These are phyloP conservation scores for Eupithecia pulchellata DNA, from an alignment of 2,888 invertebrate genomes.

Conservation along the genomic window DNA sequence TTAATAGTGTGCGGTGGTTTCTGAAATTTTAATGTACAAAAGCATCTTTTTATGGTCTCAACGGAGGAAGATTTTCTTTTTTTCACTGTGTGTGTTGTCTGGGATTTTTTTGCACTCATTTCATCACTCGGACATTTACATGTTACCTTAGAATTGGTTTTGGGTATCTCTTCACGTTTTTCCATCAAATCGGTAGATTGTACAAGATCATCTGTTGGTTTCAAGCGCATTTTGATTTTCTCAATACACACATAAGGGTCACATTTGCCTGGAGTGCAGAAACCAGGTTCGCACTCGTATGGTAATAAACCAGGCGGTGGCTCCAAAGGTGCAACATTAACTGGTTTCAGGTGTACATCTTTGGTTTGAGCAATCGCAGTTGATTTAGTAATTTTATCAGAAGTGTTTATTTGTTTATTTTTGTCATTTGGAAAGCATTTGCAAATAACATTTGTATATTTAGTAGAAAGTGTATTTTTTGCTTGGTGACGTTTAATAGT, in stretches of 20 bases:
- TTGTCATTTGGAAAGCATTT: too few species aligned
- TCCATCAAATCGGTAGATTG: too few species aligned
- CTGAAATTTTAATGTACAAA: constrained; percentile 3
- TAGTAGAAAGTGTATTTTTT: too few species aligned
- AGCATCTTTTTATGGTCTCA: background rate
- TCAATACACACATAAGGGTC: too few species aligned
- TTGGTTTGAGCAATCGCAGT: constrained; percentile 11
- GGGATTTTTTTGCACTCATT: background rate
- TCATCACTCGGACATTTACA: constrained; percentile 2
- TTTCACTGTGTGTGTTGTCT: background rate
- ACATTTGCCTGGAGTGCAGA: too few species aligned
- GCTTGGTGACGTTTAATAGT: background rate
- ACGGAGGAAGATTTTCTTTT: background rate
- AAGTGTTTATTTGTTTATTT: too few species aligned
- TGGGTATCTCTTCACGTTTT: too few species aligned
- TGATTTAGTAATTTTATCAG: background rate
- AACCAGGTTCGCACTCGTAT: too few species aligned
- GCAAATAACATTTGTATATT: too few species aligned
- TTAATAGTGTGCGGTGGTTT: background rate
- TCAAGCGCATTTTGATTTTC: too few species aligned
- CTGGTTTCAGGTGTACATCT: background rate
- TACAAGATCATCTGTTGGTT: too few species aligned
- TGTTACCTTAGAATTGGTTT: background rate
- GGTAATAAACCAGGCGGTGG: background rate
- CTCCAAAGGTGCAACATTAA: constrained; percentile 4